Base-by-base conservation (phyloP, 2,888 invertebrate genomes). In the Andrena bicolor region DNA sequence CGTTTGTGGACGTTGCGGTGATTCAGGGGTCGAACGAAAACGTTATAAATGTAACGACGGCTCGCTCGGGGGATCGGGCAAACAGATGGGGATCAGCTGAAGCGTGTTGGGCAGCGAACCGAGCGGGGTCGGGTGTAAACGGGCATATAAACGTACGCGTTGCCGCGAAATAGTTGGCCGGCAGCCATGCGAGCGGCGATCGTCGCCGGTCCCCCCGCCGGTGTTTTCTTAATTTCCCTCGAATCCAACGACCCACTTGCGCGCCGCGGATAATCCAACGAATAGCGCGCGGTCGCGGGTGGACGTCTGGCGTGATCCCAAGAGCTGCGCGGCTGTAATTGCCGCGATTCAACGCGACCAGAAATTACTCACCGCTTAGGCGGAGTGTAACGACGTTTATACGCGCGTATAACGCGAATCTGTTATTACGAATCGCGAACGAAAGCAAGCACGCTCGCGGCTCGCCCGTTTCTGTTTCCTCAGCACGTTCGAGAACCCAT, bases 181-280 rank as follows among this genome's bases (percentile, higher is more conserved):
- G 5, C 0, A 28, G 68, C 76, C 81, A 77, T 5, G 49, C 41
- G 28, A 58, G 3, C 69, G 2, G 10, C 2, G 20, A 58, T 23
- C 13, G 53, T 20, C 69, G 3, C 5, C 1, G 20, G 58, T n/a
- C 5, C 64, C 28, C 26, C 5, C 64, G 23, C 26, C 41, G 41
- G 51, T 66, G 73, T 75, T 83, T 80, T 65, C 76, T 76, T 79
- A 61, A 82, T 85, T 82, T 82, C 79, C 32, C 26, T 58, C 51
- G 64, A 71, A 79, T 69, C 51, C 68, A 61, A 73, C 84, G 77
- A 82, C 79, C 82, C 82, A 84, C 69, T 82, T 77, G 81, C 63
- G 16, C 13, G 13, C 35, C 26, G 53, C 65, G 63, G 68, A 84
- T 79, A 77, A 77, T 82, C 72, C 63, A 23, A 71, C 65, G 69